A percentile compares a stretch with the other conserved stretches of the same genome.
These are phyloP conservation scores for Poecilia latipinna DNA, from an alignment of 2,113 vertebrate species.

Conservation along the genomic window DNA sequence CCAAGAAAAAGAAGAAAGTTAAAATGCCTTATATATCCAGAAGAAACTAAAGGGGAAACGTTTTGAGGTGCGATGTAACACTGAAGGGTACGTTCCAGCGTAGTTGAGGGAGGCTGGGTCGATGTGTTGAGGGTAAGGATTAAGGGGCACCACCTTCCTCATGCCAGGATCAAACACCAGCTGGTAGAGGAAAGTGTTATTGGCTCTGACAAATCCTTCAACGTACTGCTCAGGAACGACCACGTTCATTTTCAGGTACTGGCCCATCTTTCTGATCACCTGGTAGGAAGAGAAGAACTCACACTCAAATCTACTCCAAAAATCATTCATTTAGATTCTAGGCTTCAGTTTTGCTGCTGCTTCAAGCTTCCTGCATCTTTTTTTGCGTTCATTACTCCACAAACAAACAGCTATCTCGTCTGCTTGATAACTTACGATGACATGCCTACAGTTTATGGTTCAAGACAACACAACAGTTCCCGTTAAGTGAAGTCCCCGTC, in stretches of 20 bases:
- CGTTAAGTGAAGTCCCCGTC: neutral
- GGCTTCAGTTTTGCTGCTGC: too few relatives aligned
- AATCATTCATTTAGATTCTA: too few relatives aligned
- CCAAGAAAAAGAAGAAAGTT: neutral
- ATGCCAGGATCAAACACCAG: constrained; percentile 92
- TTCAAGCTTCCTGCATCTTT: too few relatives aligned
- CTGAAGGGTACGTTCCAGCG: constrained; percentile 92
- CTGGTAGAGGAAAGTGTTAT: constrained; percentile 98
- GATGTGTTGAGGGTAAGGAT: constrained; percentile 86
- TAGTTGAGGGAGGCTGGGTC: constrained; percentile 86
- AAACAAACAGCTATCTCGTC: neutral
- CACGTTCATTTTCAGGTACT: constrained; percentile 94
- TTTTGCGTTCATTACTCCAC: neutral
- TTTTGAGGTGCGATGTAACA: neutral
- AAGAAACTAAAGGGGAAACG: neutral
- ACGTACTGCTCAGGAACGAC: constrained; percentile 90
- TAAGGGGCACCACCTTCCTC: constrained; percentile 90
- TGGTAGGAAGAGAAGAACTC: constrained; percentile 50
- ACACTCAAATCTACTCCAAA: neutral
- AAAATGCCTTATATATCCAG: neutral
- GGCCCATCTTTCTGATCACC: constrained; percentile 97
- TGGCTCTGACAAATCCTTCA: constrained; percentile 89
- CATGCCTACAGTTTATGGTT: too few relatives aligned
- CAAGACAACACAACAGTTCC: neutral
- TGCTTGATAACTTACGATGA: neutral